Percentiles rank a stretch among this genome's conserved stretches.
Conservation (phyloP, 1,140 invertebrate genomes). For the Ceratina japonica region DNA sequence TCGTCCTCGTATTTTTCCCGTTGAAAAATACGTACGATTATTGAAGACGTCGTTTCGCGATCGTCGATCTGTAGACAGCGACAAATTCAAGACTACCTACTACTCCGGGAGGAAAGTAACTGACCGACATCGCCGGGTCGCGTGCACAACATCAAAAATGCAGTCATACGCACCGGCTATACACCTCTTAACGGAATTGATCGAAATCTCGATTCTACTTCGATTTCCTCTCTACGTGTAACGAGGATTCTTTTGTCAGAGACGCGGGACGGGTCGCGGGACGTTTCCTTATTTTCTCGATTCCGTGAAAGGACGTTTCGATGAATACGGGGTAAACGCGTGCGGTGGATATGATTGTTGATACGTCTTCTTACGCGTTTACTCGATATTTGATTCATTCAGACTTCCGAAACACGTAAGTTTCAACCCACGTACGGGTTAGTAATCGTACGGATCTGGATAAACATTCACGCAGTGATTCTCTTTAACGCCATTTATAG, state of each 20-base stretch:
- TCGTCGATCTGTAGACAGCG: neutral
- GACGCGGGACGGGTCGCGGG: no score
- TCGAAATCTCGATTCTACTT: conserved; percentile 3
- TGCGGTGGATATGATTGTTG: conserved; percentile 12
- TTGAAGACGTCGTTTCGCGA: conserved; percentile 40
- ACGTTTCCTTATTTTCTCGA: neutral
- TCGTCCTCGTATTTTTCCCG: neutral
- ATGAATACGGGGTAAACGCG: no score
- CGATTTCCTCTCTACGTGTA: neutral
- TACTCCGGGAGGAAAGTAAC: conserved; percentile 36
- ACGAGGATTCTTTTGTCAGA: neutral
- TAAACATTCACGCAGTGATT: neutral
- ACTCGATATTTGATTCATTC: neutral
- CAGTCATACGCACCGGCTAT: conserved; percentile 44
- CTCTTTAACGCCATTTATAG: neutral
- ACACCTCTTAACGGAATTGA: conserved; percentile 2
- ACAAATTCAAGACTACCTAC: conserved; percentile 23
- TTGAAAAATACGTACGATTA: conserved; percentile 7
- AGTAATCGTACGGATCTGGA: conserved; percentile 4
- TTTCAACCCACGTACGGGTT: neutral
- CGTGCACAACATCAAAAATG: conserved; percentile 56
- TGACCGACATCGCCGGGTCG: conserved; percentile 53
- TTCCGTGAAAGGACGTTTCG: neutral
- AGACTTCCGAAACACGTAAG: neutral
- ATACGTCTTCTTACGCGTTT: neutral